Conservation (phyloP, 37 sponge, comb jelly and placozoan genomes). For the Oscarella lobularis region DNA sequence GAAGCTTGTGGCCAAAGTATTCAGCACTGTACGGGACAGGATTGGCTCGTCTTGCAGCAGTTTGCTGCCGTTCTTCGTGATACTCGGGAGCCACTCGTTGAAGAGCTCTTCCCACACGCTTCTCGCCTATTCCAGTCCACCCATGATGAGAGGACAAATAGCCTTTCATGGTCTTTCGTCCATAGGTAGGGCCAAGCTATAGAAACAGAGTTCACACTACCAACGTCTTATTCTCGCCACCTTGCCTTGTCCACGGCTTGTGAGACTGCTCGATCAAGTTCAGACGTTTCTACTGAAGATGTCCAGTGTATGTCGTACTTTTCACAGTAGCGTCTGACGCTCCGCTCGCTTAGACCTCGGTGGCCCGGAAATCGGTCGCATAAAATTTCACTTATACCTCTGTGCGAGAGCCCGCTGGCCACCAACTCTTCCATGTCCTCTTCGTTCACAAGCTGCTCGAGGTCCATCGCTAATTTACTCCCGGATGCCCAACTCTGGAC, state of each 20-base stretch:
- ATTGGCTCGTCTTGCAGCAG: no score
- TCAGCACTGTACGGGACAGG: slow-evolving; percentile 39
- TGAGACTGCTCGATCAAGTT: neutral
- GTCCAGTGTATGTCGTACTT: neutral
- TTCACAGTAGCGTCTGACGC: neutral
- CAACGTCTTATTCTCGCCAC: neutral
- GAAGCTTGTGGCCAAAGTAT: slow-evolving; percentile 54
- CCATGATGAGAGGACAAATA: slow-evolving; percentile 13
- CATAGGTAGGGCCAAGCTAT: slow-evolving; percentile 34
- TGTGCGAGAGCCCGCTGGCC: no score
- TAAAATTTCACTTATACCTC: no score
- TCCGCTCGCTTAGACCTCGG: neutral
- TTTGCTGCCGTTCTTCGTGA: neutral
- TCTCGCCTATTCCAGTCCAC: slow-evolving; percentile 3
- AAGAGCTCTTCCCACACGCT: slow-evolving; percentile 7
- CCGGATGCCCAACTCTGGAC: no score
- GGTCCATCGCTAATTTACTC: no score
- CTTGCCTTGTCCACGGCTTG: neutral
- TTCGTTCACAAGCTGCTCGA: no score
- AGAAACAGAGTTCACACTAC: neutral
- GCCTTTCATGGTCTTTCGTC: slow-evolving; percentile 18
- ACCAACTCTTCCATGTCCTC: no score
- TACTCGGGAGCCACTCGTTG: neutral
- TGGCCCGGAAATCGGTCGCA: no score
- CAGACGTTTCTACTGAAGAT: neutral